Evolutionary conservation across 2,888 invertebrate genomes (phyloP).

Genomic region (Anaspis maculata): DNA sequence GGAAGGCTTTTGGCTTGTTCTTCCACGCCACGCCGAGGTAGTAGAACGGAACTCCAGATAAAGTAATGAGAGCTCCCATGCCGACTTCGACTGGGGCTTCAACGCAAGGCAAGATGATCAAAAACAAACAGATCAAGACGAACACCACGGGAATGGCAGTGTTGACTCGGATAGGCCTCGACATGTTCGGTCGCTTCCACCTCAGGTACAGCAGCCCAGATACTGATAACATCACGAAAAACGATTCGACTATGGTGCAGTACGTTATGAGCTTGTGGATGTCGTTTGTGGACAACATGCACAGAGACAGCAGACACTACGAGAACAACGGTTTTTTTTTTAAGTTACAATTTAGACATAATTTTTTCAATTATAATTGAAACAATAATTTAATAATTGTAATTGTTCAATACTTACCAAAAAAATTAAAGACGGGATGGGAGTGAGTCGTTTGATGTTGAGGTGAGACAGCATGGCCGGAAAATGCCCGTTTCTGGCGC

Average conservation of each 20-base stretch:
- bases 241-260: conserved; percentile 85
- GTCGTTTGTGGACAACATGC: conserved; percentile 79
- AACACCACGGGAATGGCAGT: conserved; percentile 62
- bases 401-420: conserved; percentile 62
- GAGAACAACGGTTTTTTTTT: conserved; percentile 36
- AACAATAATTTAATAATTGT: too few species aligned
- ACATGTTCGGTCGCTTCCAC: conserved; percentile 67
- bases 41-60: conserved; percentile 79
- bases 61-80: conserved; percentile 68
- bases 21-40: conserved; percentile 61
- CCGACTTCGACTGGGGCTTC: conserved; percentile 74
- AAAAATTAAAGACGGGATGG: conserved; percentile 73
- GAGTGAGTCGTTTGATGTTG: conserved; percentile 65
- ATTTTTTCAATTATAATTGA: neutral
- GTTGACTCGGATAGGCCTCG: conserved; percentile 75
- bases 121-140: conserved; percentile 66
- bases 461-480: conserved; percentile 73
- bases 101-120: conserved; percentile 70
- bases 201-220: conserved; percentile 77
- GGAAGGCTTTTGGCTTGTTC: conserved; percentile 55
- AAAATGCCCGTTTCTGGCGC: conserved; percentile 85
- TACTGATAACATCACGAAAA: conserved; percentile 83
- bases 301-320: conserved; percentile 76
- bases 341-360: conserved; percentile 5
- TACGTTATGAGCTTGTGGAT: conserved; percentile 83